These are phyloP conservation scores for Ctena decussata DNA, from an alignment of 2,888 invertebrate species.

Conservation along the genomic window DNA sequence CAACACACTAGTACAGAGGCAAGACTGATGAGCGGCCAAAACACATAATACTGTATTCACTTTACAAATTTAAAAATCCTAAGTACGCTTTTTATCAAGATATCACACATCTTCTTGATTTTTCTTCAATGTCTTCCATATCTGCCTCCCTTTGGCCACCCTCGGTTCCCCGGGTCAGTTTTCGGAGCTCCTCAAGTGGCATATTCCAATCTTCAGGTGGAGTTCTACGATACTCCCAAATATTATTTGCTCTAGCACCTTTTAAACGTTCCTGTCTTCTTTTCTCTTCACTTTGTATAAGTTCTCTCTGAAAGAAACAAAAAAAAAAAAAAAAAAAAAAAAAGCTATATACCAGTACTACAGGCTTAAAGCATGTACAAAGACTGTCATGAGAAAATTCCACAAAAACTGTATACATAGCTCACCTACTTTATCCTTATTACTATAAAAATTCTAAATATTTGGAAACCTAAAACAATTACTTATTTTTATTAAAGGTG, in stretches of 20 bases:
- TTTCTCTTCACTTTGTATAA: constrained; percentile 92
- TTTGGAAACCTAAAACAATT: too few relatives aligned
- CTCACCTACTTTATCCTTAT: too few relatives aligned
- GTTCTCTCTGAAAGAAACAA: constrained; percentile 68
- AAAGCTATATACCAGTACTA: too few relatives aligned
- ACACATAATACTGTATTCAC: too few relatives aligned
- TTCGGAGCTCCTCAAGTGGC: neutral
- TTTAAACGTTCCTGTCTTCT: constrained; percentile 90
- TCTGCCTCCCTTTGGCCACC: neutral
- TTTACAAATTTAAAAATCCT: neutral
- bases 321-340: neutral
- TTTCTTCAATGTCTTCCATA: neutral
- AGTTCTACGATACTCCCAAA: constrained; percentile 92
- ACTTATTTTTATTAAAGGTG: too few relatives aligned
- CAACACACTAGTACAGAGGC: too few relatives aligned
- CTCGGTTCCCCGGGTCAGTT: too few relatives aligned
- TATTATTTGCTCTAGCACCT: constrained; percentile 91
- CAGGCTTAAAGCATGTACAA: too few relatives aligned
- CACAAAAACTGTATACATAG: too few relatives aligned
- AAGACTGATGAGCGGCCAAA: too few relatives aligned
- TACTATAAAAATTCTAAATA: too few relatives aligned
- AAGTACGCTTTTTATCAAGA: neutral
- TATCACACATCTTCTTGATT: neutral
- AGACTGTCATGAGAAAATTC: too few relatives aligned
- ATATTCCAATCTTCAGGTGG: constrained; percentile 93